These are phyloP conservation scores for Phenganax stokvisi DNA, from an alignment of 92 coral and sea anemone genomes.

Conservation along the genomic window DNA sequence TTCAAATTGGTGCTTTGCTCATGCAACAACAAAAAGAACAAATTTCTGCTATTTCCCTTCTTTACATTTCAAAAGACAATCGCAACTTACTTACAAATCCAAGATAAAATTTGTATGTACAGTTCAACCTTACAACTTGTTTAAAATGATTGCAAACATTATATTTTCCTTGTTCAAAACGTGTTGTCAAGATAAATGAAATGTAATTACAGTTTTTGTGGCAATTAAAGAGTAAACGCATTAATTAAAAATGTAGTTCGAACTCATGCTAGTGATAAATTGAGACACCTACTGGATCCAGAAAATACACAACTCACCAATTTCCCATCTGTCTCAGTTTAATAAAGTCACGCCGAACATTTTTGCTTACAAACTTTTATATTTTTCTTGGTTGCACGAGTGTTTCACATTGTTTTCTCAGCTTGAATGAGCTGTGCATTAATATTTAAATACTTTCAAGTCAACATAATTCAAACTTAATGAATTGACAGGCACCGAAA, in stretches of 20 bases:
- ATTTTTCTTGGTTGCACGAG: neutral
- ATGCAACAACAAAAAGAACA: too few species aligned
- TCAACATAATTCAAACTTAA: neutral
- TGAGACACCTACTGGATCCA: too few species aligned
- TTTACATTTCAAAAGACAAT: too few species aligned
- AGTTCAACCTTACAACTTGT: neutral
- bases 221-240: neutral
- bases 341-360: neutral
- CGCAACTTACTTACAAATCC: too few species aligned
- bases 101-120: neutral
- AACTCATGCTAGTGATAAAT: too few species aligned
- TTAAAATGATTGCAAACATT: neutral
- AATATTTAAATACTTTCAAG: conserved; percentile 26
- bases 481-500: neutral
- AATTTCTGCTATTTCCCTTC: too few species aligned
- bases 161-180: neutral
- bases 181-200: conserved; percentile 5
- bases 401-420: conserved; percentile 1
- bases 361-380: neutral
- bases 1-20: too few species aligned
- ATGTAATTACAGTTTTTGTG: neutral
- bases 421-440: conserved; percentile 13
- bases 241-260: too few species aligned
- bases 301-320: neutral
- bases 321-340: neutral